A percentile compares a stretch with the other conserved stretches of the same genome.
These are phyloP conservation scores for Hyles euphorbiae DNA, from an alignment of 1,140 invertebrate genomes.

Conservation along the genomic window DNA sequence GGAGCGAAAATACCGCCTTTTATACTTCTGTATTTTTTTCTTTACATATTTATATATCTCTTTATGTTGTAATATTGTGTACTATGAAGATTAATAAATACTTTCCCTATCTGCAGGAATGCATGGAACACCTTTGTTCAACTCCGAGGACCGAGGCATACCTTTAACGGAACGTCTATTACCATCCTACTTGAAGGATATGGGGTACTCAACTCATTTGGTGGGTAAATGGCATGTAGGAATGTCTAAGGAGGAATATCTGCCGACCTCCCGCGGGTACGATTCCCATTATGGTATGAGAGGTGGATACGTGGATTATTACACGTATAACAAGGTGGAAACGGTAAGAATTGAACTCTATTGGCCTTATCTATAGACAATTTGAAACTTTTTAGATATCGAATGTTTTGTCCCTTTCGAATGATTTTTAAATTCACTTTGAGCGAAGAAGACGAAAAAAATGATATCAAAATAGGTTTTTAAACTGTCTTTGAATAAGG, in stretches of 20 bases:
- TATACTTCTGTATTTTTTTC: no score
- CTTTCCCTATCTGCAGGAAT: conserved; percentile 78
- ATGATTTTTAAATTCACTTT: no score
- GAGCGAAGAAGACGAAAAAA: no score
- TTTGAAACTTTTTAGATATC: no score
- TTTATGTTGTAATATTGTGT: no score
- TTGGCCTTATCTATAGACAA: no score
- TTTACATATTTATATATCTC: no score
- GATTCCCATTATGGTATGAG: conserved; percentile 89
- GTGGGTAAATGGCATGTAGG: conserved; percentile 94
- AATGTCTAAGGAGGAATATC: conserved; percentile 80
- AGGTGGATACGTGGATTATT: conserved; percentile 89
- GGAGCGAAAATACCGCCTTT: no score
- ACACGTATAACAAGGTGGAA: conserved; percentile 78
- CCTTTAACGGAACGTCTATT: conserved; percentile 81
- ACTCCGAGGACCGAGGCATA: conserved; percentile 83
- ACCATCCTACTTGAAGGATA: conserved; percentile 82
- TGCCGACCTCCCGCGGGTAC: conserved; percentile 86
- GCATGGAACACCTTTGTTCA: conserved; percentile 86
- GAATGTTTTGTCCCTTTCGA: background rate
- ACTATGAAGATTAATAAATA: background rate
- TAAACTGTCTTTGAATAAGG: no score
- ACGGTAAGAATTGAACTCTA: conserved; percentile 30
- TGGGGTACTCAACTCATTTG: conserved; percentile 87
- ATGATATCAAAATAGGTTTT: no score